These are phyloP conservation scores for Chlamydotis undulata DNA, from an alignment of 2,113 vertebrate species.

Conservation along the genomic window DNA sequence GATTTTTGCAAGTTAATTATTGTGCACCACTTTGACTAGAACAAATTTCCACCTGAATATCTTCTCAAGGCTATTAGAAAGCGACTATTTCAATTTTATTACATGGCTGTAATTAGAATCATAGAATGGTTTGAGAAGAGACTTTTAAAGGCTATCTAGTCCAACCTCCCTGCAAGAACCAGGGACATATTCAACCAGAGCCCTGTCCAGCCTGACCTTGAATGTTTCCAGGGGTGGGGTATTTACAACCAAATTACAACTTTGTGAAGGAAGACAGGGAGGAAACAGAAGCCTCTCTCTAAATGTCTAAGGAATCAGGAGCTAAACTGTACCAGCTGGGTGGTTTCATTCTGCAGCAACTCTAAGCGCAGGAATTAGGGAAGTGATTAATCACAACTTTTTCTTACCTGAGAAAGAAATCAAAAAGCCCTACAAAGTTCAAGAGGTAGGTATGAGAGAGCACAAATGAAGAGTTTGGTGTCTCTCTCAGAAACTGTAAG, in stretches of 20 bases:
- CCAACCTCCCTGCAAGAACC: background rate
- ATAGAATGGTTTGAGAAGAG: background rate
- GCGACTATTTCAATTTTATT: no score
- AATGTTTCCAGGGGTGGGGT: background rate
- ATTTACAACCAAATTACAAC: background rate
- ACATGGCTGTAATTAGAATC: no score
- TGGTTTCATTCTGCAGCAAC: background rate
- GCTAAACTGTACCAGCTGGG: background rate
- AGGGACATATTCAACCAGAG: background rate
- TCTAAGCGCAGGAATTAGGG: background rate
- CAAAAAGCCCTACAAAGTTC: background rate
- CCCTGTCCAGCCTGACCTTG: rapidly evolving
- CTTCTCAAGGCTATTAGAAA: no score
- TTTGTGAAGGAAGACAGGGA: background rate
- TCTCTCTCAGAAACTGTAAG: background rate
- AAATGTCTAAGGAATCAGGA: background rate
- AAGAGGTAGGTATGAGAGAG: background rate
- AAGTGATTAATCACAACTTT: background rate
- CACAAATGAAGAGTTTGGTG: background rate
- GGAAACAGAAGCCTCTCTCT: background rate
- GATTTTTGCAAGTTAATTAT: no score
- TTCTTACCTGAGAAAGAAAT: background rate
- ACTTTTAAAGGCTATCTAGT: background rate
- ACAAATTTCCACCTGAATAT: no score
- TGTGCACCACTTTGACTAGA: no score